A percentile compares a stretch with the other conserved stretches of the same genome.
Conservation (phyloP, 2,113 vertebrate species). For the Trinectes maculatus region DNA sequence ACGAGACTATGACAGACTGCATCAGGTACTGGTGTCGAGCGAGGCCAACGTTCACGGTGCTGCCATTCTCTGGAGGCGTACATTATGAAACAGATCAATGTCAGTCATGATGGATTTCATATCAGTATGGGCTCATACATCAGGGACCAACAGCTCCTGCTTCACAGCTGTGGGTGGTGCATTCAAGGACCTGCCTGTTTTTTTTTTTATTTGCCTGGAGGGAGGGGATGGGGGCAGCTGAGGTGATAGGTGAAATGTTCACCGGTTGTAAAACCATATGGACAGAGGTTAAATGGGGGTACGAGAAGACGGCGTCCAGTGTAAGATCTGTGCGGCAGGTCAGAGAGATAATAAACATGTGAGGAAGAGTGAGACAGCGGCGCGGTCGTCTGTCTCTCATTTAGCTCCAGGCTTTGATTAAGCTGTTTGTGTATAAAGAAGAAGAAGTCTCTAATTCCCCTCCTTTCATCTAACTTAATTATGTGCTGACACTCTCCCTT, state of each 20-base stretch:
- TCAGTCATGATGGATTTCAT: constrained; percentile 47
- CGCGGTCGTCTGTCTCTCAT: constrained; percentile 73
- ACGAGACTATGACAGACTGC: background rate
- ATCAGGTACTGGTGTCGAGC: background rate
- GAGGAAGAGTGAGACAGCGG: constrained; percentile 39
- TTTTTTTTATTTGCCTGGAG: too few species aligned
- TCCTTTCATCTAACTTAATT: constrained; percentile 81
- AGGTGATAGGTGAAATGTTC: background rate
- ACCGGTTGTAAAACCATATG: constrained; percentile 20
- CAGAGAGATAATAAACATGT: constrained; percentile 35
- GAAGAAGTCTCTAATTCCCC: constrained; percentile 75
- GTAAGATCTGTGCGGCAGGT: constrained; percentile 33
- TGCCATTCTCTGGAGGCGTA: constrained; percentile 26
- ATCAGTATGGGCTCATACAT: constrained; percentile 37
- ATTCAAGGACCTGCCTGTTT: constrained; percentile 18
- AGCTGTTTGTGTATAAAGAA: constrained; percentile 77
- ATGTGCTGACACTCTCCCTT: constrained; percentile 76
- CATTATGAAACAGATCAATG: constrained; percentile 55
- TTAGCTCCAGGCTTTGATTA: constrained; percentile 76
- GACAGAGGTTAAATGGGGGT: background rate
- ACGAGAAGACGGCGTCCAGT: constrained; percentile 9
- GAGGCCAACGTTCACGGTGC: background rate
- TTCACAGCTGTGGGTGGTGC: constrained; percentile 1
- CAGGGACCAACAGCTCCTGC: background rate
- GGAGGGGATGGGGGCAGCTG: background rate